Evolutionary conservation across 1,140 invertebrate species (phyloP).

Genomic region (Cecropterus lyciades): DNA sequence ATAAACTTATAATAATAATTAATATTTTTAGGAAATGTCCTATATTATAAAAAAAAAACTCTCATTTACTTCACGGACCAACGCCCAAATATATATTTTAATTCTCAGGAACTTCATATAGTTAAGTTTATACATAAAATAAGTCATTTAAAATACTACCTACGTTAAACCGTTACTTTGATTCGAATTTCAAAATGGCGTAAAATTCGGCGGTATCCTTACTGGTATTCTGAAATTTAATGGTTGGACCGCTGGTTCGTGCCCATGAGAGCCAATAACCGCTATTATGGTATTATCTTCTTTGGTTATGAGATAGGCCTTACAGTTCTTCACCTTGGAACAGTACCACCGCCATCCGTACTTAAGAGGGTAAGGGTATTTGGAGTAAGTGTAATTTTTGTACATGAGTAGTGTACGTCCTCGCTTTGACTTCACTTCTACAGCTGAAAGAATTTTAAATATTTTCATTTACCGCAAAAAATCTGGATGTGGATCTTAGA

Average conservation of each 20-base stretch:
- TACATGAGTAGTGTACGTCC: conserved; percentile 60
- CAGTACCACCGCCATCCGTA: conserved; percentile 71
- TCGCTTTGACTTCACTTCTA: conserved; percentile 58
- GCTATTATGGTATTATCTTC: conserved; percentile 53
- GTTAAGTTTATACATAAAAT: too few relatives aligned
- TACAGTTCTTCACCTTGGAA: conserved; percentile 66
- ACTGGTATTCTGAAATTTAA: conserved; percentile 16
- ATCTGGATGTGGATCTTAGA: too few relatives aligned
- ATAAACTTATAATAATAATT: too few relatives aligned
- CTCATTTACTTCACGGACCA: too few relatives aligned
- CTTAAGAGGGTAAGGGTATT: conserved; percentile 59
- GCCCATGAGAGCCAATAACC: conserved; percentile 49
- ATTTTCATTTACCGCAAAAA: neutral
- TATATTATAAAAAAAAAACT: too few relatives aligned
- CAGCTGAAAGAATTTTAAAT: conserved; percentile 45
- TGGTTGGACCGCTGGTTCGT: conserved; percentile 41
- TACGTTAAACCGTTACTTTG: neutral
- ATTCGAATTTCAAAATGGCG: conserved; percentile 5
- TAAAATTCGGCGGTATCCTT: conserved; percentile 14
- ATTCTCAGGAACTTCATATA: too few relatives aligned
- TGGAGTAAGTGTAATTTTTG: conserved; percentile 66
- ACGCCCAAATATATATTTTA: too few relatives aligned
- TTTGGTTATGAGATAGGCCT: conserved; percentile 59
- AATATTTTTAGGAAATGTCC: too few relatives aligned
- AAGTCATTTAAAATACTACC: too few relatives aligned